Evolutionary conservation across 2,113 vertebrate species (phyloP).

Genomic region (Prochilodus magdalenae): DNA sequence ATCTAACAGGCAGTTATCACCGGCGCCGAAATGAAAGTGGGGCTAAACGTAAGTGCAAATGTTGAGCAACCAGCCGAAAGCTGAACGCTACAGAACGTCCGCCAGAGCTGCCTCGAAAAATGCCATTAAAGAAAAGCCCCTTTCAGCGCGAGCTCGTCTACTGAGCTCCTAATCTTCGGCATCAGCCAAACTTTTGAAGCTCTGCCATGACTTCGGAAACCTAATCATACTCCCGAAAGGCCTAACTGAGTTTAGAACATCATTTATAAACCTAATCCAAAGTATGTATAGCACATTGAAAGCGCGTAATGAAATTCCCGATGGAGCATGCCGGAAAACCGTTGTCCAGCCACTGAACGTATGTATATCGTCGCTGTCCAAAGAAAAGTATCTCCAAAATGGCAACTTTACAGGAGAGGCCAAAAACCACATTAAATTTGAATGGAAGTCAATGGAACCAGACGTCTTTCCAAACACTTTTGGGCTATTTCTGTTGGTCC

Average conservation of each 20-base stretch:
- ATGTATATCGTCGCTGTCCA: too few species aligned
- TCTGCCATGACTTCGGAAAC: constrained; percentile 35
- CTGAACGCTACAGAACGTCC: neutral
- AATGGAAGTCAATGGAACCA: too few species aligned
- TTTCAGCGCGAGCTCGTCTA: constrained; percentile 23
- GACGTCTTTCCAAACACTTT: too few species aligned
- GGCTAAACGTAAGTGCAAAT: neutral
- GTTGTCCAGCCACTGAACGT: neutral
- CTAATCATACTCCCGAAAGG: constrained; percentile 31
- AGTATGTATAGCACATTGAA: neutral
- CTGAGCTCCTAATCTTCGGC: constrained; percentile 44
- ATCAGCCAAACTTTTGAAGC: constrained; percentile 21
- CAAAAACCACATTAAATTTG: too few species aligned
- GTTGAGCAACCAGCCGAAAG: neutral
- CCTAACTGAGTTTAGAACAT: constrained; percentile 18
- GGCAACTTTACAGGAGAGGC: too few species aligned
- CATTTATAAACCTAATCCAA: constrained; percentile 39
- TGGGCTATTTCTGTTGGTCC: too few species aligned
- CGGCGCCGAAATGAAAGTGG: neutral
- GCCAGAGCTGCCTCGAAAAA: neutral
- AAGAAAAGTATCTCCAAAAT: too few species aligned
- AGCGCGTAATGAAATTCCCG: neutral
- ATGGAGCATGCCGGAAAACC: neutral
- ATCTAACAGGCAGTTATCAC: neutral
- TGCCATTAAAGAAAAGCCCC: neutral